Evolutionary conservation across 2,888 invertebrate species (phyloP).

Genomic region (Xestia c-nigrum): DNA sequence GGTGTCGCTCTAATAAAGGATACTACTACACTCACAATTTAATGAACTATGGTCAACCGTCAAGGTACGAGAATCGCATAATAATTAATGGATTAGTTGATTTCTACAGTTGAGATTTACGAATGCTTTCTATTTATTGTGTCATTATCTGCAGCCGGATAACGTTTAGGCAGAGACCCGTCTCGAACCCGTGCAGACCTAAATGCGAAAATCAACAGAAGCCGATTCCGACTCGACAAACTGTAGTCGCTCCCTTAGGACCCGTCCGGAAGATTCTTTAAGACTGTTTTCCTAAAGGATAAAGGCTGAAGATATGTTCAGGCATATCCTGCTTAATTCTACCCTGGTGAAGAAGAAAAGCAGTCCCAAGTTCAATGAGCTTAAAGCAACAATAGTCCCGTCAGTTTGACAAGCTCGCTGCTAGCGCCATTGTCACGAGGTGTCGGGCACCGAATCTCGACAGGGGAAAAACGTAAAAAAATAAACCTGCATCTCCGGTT

Average conservation of each 20-base stretch:
- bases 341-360: constrained; percentile 17
- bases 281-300: background rate
- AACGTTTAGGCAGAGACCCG: background rate
- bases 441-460: constrained; percentile 76
- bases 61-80: background rate
- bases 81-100: background rate
- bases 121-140: background rate
- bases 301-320: constrained; percentile 1
- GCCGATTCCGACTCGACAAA: background rate
- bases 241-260: background rate
- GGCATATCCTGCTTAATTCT: background rate
- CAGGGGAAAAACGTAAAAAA: constrained; percentile 75
- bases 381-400: constrained; percentile 64
- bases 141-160: background rate
- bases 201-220: background rate
- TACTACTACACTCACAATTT: background rate
- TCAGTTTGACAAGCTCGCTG: constrained; percentile 59
- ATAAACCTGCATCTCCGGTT: constrained; percentile 44
- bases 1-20: background rate
- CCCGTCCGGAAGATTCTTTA: background rate
- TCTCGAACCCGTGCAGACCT: background rate
- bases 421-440: constrained; percentile 81
- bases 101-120: background rate
- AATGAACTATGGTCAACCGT: background rate
- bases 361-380: constrained; percentile 56